phyloP scores from a whole-genome alignment of 2,888 invertebrate genomes.

The Drosophila subsilvestris region DNA sequence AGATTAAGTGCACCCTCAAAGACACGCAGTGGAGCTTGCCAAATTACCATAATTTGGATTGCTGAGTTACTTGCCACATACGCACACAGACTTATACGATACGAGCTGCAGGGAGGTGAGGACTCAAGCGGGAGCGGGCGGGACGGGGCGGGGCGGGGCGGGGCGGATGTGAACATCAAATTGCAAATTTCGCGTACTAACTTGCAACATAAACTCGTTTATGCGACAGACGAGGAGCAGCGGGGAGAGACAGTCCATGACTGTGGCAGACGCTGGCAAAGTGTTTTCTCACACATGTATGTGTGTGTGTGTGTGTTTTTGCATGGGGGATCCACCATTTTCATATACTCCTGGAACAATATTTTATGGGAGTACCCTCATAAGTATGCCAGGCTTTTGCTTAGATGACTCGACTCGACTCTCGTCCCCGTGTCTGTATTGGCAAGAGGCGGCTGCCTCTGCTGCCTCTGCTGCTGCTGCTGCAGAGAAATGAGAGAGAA shows the following conservation, averaged over 20 bases:
- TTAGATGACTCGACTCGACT: constrained; percentile 40
- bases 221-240: constrained; percentile 33
- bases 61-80: constrained; percentile 51
- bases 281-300: constrained; percentile 11
- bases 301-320: constrained; percentile 22
- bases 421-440: constrained; percentile 6
- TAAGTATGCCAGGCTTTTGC: constrained; percentile 43
- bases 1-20: constrained; percentile 50
- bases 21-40: constrained; percentile 51
- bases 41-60: constrained; percentile 58
- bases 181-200: constrained; percentile 62
- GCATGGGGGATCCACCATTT: constrained; percentile 20
- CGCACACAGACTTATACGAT: background rate
- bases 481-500: background rate
- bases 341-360: constrained; percentile 37
- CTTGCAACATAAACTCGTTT: constrained; percentile 68
- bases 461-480: background rate
- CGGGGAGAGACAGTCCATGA: constrained; percentile 4
- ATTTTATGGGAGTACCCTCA: constrained; percentile 41
- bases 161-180: constrained; percentile 47
- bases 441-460: background rate
- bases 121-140: background rate
- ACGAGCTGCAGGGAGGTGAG: constrained; percentile 3
- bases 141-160: constrained; percentile 1
- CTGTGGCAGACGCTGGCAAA: background rate